Evolutionary conservation across 2,888 invertebrate species (phyloP).

Genomic region (Agrotis puta): DNA sequence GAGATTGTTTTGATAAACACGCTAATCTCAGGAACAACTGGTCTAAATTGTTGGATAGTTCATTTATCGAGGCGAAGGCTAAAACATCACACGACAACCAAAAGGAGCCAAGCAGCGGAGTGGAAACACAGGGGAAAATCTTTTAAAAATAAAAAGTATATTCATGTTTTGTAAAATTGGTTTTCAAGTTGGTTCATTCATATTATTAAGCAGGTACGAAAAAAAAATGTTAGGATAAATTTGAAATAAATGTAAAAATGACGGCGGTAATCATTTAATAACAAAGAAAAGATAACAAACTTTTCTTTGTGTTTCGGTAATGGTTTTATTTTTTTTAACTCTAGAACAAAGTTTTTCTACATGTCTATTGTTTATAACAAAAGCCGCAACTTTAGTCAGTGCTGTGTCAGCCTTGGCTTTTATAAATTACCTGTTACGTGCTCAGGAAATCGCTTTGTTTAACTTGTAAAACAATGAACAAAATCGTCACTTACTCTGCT

Average conservation of each 20-base stretch:
- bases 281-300: constrained; percentile 16
- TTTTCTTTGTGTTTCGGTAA: constrained; percentile 10
- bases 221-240: too few relatives aligned
- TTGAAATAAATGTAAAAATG: too few relatives aligned
- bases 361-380: not conserved
- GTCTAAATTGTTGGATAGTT: too few relatives aligned
- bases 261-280: not conserved
- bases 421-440: not conserved
- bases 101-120: too few relatives aligned
- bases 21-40: too few relatives aligned
- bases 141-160: too few relatives aligned
- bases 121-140: too few relatives aligned
- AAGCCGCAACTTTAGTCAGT: not conserved
- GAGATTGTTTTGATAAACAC: too few relatives aligned
- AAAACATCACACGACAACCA: too few relatives aligned
- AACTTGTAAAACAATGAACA: constrained; percentile 4
- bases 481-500: constrained; percentile 30
- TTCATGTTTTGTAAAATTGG: not conserved
- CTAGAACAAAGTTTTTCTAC: not conserved
- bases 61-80: too few relatives aligned
- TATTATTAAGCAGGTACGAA: not conserved
- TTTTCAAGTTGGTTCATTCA: not conserved
- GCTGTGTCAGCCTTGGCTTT: constrained; percentile 27
- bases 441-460: constrained; percentile 28
- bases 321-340: not conserved